Conservation (phyloP, 35 echinoderm and acorn worm species). For the Eucidaris tribuloides region DNA sequence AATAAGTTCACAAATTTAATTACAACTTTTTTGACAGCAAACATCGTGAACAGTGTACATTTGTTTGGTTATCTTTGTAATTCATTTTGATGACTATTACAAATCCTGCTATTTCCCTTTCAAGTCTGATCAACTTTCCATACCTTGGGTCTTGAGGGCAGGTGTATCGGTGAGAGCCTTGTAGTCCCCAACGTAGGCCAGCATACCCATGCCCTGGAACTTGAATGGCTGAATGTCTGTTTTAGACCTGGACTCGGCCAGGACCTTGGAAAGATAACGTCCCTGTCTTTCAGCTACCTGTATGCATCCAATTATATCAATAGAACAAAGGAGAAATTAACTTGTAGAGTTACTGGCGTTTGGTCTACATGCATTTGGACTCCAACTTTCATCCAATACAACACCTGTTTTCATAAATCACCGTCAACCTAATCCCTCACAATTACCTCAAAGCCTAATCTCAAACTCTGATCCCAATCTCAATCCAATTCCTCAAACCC, state of each 20-base stretch:
- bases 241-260: neutral
- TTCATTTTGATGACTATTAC: neutral
- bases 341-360: too few species aligned
- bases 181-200: conserved; percentile 93
- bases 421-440: too few species aligned
- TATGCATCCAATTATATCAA: too few species aligned
- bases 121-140: neutral
- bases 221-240: conserved; percentile 48
- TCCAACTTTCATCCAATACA: too few species aligned
- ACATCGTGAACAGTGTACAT: neutral
- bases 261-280: conserved; percentile 64
- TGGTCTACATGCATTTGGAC: too few species aligned
- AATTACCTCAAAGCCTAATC: too few species aligned
- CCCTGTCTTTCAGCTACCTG: conserved; percentile 96
- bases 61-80: neutral
- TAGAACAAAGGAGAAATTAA: too few species aligned
- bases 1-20: neutral
- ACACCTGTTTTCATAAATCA: too few species aligned
- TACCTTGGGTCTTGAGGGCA: conserved; percentile 87
- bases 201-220: conserved; percentile 80
- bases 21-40: neutral
- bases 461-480: too few species aligned
- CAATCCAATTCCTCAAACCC: too few species aligned
- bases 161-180: conserved; percentile 89
- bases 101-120: too few species aligned